Conservation (phyloP, 2,113 vertebrate species). For the Colistium nudipinnis region DNA sequence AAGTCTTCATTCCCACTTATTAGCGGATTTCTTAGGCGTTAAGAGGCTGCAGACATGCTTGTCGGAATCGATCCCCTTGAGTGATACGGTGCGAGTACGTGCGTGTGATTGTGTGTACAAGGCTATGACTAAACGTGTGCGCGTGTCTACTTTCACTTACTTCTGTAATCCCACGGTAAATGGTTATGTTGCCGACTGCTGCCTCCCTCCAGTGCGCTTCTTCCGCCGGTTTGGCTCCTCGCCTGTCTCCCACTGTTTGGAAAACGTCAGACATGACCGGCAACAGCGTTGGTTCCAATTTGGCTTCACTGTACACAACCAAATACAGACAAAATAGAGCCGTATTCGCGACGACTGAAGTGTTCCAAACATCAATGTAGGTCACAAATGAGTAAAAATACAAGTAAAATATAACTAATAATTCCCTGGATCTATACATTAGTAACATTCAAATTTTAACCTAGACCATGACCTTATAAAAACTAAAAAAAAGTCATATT, state of each 20-base stretch:
- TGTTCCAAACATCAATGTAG: neutral
- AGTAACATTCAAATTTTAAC: too few relatives aligned
- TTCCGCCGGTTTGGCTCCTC: slow-evolving; percentile 30
- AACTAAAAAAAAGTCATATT: too few relatives aligned
- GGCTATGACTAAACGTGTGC: slow-evolving; percentile 37
- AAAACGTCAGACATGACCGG: slow-evolving; percentile 13
- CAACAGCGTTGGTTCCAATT: neutral
- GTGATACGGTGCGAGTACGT: slow-evolving; percentile 45
- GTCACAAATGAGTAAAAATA: neutral
- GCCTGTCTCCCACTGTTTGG: slow-evolving; percentile 9
- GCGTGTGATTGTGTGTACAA: neutral
- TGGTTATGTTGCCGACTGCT: slow-evolving; percentile 44
- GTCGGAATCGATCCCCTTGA: slow-evolving; percentile 71
- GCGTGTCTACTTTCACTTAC: slow-evolving; percentile 31
- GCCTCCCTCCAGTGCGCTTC: slow-evolving; percentile 21
- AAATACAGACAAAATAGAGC: neutral
- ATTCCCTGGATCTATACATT: too few relatives aligned
- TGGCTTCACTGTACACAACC: neutral
- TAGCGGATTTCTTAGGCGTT: slow-evolving; percentile 60
- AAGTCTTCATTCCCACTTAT: slow-evolving; percentile 66
- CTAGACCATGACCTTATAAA: too few relatives aligned
- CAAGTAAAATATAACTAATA: too few relatives aligned
- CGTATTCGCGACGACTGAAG: neutral
- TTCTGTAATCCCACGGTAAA: slow-evolving; percentile 51
- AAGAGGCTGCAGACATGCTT: slow-evolving; percentile 65